Evolutionary conservation across 1,140 invertebrate genomes (phyloP).

Genomic region (Lithobius niger): DNA sequence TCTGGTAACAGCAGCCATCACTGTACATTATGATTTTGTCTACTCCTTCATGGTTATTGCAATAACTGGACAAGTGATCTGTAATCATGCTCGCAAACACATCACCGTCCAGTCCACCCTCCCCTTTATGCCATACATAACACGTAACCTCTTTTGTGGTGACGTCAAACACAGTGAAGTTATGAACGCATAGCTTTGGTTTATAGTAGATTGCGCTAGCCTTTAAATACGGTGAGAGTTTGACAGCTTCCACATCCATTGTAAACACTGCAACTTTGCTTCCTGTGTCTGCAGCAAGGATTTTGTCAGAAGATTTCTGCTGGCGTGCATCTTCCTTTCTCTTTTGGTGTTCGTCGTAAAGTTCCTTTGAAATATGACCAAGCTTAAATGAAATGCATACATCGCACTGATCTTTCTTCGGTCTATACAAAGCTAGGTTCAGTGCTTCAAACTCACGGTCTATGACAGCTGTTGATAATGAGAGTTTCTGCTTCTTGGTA

Average conservation of each 20-base stretch:
- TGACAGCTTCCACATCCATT: slow-evolving; percentile 6
- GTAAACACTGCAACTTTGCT: slow-evolving; percentile 8
- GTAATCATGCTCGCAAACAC: slow-evolving; percentile 10
- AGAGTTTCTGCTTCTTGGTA: neutral
- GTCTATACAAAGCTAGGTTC: slow-evolving; percentile 16
- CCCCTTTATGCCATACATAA: slow-evolving; percentile 18
- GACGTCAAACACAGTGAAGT: slow-evolving; percentile 17
- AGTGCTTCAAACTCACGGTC: neutral
- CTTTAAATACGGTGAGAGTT: slow-evolving; percentile 16
- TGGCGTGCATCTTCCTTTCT: slow-evolving; percentile 22
- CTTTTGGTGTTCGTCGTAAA: slow-evolving; percentile 21
- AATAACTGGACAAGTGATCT: slow-evolving; percentile 1
- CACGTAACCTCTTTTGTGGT: slow-evolving; percentile 4
- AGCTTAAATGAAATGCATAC: slow-evolving; percentile 25
- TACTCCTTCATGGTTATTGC: neutral
- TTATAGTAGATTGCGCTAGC: slow-evolving; percentile 17
- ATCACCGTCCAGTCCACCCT: slow-evolving; percentile 15
- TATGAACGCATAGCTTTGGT: slow-evolving; percentile 14
- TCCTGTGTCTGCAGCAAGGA: slow-evolving; percentile 2
- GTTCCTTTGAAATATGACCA: slow-evolving; percentile 19
- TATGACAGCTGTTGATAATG: neutral
- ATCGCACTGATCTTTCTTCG: slow-evolving; percentile 32
- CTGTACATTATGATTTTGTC: slow-evolving; percentile 19
- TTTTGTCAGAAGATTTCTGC: slow-evolving; percentile 28
- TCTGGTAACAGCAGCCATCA: slow-evolving; percentile 28